These are phyloP conservation scores for Hemitrygon akajei DNA, from an alignment of 2,797 vertebrate genomes.

Conservation along the genomic window DNA sequence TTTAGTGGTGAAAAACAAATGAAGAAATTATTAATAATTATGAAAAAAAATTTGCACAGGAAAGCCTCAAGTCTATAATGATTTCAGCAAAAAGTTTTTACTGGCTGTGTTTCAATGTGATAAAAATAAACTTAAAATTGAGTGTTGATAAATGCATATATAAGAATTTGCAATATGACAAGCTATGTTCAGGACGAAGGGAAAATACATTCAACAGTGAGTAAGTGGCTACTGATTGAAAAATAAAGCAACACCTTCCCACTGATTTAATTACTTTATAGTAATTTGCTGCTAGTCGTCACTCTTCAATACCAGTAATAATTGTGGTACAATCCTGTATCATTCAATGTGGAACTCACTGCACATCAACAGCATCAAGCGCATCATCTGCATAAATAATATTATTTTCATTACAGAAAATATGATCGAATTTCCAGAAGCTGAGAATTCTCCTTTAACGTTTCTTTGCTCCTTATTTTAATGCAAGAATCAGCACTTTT, in stretches of 20 bases:
- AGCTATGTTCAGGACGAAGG: background rate
- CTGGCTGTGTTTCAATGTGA: background rate
- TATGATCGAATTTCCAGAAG: background rate
- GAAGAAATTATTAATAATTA: background rate
- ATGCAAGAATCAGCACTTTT: background rate
- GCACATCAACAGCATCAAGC: background rate
- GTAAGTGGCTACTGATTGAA: background rate
- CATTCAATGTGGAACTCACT: background rate
- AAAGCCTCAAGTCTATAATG: background rate
- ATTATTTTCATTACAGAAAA: background rate
- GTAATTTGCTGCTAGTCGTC: background rate
- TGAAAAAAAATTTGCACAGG: background rate
- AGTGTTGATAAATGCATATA: background rate
- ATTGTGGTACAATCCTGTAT: conserved; percentile 3
- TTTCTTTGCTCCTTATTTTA: background rate
- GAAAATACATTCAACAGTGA: background rate
- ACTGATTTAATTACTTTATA: background rate
- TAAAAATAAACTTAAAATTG: background rate
- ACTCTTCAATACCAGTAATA: background rate
- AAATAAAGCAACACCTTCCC: background rate
- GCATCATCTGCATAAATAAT: background rate
- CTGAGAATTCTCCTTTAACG: background rate
- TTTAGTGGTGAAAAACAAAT: background rate
- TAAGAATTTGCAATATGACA: background rate
- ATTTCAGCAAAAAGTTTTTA: no score